Conservation (phyloP, 2,888 invertebrate genomes). For the Drosophila anomelani region DNA sequence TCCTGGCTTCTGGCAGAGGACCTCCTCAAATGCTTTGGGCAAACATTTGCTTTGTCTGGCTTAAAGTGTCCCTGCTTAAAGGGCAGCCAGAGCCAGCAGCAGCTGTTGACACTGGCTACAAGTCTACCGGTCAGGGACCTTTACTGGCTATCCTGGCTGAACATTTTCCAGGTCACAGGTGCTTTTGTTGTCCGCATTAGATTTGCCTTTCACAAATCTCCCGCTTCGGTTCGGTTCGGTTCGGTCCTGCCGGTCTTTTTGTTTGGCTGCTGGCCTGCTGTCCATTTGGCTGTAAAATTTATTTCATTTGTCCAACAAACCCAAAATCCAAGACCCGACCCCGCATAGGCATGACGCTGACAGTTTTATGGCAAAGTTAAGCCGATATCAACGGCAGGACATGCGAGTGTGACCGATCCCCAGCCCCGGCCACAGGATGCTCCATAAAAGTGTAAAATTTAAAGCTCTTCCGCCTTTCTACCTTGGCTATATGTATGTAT, state of each 20-base stretch:
- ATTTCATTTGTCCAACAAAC: constrained; percentile 68
- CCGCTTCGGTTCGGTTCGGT: neutral
- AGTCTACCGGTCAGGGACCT: constrained; percentile 15
- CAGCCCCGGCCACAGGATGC: constrained; percentile 32
- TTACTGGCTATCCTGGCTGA: constrained; percentile 22
- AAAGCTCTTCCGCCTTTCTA: constrained; percentile 66
- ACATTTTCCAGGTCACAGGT: constrained; percentile 78
- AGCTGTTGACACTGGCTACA: constrained; percentile 37
- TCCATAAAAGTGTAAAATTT: constrained; percentile 75
- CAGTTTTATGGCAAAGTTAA: constrained; percentile 80
- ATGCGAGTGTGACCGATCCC: constrained; percentile 55
- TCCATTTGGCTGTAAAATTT: constrained; percentile 80
- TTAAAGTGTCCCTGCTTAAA: constrained; percentile 60
- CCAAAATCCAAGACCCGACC: constrained; percentile 2
- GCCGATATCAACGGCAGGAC: constrained; percentile 79
- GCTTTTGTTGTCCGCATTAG: constrained; percentile 79
- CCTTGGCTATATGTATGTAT: constrained; percentile 48
- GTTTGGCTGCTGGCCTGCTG: constrained; percentile 52
- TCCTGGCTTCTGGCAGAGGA: too few relatives aligned
- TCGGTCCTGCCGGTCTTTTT: constrained; percentile 51
- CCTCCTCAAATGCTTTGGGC: constrained; percentile 24
- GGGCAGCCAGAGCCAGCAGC: constrained; percentile 13
- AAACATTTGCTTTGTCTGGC: constrained; percentile 67
- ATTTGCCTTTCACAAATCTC: constrained; percentile 72
- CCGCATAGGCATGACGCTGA: constrained; percentile 77